Percentiles rank a stretch among this genome's conserved stretches.
These are phyloP conservation scores for Saguinus midas DNA, from an alignment of 2,113 vertebrate species.

Conservation along the genomic window DNA sequence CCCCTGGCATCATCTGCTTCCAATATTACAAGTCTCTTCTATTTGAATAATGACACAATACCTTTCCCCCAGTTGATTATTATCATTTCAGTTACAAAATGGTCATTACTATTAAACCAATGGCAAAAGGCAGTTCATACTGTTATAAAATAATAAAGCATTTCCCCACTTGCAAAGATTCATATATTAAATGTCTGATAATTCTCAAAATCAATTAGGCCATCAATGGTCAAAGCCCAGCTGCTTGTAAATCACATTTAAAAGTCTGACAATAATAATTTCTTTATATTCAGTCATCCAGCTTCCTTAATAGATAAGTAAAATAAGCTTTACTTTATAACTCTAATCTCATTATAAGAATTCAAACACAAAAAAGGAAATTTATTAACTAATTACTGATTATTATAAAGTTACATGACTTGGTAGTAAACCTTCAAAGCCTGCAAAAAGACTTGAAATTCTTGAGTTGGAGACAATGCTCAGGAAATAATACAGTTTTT, in stretches of 20 bases:
- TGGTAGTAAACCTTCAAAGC: neutral
- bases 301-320: neutral
- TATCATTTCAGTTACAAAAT: constrained; percentile 35
- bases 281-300: neutral
- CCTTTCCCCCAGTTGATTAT: neutral
- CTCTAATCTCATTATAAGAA: neutral
- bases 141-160: constrained; percentile 9
- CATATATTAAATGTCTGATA: constrained; percentile 8
- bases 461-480: neutral
- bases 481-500: neutral
- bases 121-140: neutral
- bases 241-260: neutral
- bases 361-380: neutral
- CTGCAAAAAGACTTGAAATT: neutral
- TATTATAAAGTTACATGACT: neutral
- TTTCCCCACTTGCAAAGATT: constrained; percentile 6
- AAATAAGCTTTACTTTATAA: constrained; percentile 37
- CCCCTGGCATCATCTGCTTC: neutral
- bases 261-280: neutral
- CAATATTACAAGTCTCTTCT: neutral
- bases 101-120: neutral
- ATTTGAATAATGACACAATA: neutral
- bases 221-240: constrained; percentile 12
- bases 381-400: constrained; percentile 30
- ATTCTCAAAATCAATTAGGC: constrained; percentile 13